Evolutionary conservation across 2,888 invertebrate species (phyloP).

Genomic region (Habrosyne pyritoides): DNA sequence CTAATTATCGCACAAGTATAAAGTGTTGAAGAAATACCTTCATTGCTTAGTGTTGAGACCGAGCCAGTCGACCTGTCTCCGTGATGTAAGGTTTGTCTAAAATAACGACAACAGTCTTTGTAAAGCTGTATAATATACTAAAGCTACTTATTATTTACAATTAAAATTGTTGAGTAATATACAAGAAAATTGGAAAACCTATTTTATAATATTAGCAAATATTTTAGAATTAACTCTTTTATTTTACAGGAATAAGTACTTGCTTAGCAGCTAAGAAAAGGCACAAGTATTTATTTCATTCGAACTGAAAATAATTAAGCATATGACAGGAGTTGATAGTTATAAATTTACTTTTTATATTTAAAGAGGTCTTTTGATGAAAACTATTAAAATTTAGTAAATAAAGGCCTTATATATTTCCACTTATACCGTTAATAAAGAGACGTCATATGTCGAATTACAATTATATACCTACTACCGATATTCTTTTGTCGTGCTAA

Average conservation of each 20-base stretch:
- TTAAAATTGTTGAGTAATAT: constrained; percentile 21
- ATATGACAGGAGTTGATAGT: constrained; percentile 20
- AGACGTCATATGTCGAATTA: background rate
- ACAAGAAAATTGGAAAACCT: constrained; percentile 33
- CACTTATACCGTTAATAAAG: background rate
- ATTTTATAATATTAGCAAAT: background rate
- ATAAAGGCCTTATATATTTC: background rate
- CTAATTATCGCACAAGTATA: constrained; percentile 17
- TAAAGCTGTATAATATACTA: constrained; percentile 45
- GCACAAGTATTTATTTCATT: constrained; percentile 49
- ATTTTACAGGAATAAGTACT: constrained; percentile 40
- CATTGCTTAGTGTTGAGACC: constrained; percentile 15
- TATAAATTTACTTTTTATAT: background rate
- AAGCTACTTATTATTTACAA: constrained; percentile 33
- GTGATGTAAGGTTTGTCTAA: constrained; percentile 50
- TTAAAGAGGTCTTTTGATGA: background rate
- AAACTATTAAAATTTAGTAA: background rate
- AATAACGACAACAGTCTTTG: constrained; percentile 66
- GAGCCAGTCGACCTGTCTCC: constrained; percentile 19
- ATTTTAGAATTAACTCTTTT: constrained; percentile 5
- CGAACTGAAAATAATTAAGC: constrained; percentile 25
- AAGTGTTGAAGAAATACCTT: constrained; percentile 22
- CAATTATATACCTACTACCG: background rate
- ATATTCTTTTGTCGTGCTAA: background rate
- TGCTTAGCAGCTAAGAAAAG: constrained; percentile 56